phyloP scores from a whole-genome alignment of 2,797 vertebrate species.

The Vireo griseus region DNA sequence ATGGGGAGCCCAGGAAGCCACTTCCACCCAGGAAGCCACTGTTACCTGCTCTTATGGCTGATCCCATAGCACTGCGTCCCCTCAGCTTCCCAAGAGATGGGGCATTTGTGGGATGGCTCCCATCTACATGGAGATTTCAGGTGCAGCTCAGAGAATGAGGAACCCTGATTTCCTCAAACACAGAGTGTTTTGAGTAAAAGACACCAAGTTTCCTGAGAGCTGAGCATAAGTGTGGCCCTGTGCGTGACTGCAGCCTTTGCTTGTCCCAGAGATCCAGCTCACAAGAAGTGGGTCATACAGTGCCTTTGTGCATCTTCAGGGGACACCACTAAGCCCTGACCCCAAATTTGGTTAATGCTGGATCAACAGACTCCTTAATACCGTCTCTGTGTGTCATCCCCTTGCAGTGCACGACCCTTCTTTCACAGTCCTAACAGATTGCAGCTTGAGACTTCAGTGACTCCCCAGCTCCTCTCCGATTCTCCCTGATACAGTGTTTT shows the following conservation, averaged over 20 bases:
- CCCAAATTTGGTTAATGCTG: not conserved
- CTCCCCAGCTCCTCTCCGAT: not conserved
- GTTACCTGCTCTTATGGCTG: accelerated
- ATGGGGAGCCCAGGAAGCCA: accelerated
- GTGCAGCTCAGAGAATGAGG: not conserved
- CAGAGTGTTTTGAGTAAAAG: not conserved
- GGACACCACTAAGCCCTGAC: not conserved
- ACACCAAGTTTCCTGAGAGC: not conserved
- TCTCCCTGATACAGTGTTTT: not conserved
- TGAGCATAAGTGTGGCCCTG: accelerated
- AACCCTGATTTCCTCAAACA: not conserved
- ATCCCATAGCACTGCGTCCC: accelerated
- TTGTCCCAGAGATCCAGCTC: accelerated
- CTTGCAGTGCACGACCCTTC: not conserved
- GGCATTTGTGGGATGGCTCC: not conserved
- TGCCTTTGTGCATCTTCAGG: not conserved
- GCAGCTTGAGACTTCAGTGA: not conserved
- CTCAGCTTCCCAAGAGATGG: not conserved
- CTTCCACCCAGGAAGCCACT: accelerated
- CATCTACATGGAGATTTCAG: not conserved
- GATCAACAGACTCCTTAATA: not conserved
- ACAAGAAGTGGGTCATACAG: not conserved
- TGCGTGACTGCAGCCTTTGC: not conserved
- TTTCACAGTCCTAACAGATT: not conserved
- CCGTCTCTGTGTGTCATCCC: not conserved